Evolutionary conservation across 1,140 invertebrate genomes (phyloP), one percentile per base, ranked within the genome.

Genomic region (Chrysomallon squamiferum): DNA sequence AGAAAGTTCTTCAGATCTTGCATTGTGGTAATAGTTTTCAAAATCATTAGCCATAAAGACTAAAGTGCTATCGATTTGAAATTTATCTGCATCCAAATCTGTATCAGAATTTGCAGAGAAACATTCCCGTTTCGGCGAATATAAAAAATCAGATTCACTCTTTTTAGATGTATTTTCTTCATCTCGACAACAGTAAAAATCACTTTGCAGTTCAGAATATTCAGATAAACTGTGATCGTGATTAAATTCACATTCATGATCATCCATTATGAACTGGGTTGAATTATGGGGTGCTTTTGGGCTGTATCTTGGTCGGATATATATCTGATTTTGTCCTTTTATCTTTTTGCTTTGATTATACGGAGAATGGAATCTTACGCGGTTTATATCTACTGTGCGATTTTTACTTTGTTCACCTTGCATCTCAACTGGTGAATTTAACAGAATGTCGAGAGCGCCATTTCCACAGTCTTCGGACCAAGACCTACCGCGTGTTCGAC

Each of bases 241-340:
- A 15, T 62, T 29, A 29, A 4, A 29, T 15, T 29, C 77, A 38
- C 80, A 71, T 65, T 80, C 73, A 59, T 84, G 79, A 61, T 81
- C 79, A 45, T 84, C 83, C 67, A 85, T 85, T 47, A 85, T 82
- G 63, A 82, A 85, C 54, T 80, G 78, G 22, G 81, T 84, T 30
- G 76, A 82, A 72, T 85, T 85, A 59, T 78, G 64, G 3, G 83
- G 83, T 22, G 83, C 83, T 57, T 80, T 77, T 0, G 81, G 83
- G 30, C 62, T 68, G 35, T 65, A 73, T 35, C 57, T 59, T 52
- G 72, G 72, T 35, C 72, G 33, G 7, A 71, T 18, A 38, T 38
- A 47, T 58, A 32, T 38, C 35, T 15, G 35, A 38, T 38, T 38
- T 5, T 38, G 35, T 5, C 35, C 35, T 38, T 38, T 38, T 38